These are phyloP conservation scores for Apodemia hepburni DNA, from an alignment of 2,888 invertebrate species.

Conservation along the genomic window DNA sequence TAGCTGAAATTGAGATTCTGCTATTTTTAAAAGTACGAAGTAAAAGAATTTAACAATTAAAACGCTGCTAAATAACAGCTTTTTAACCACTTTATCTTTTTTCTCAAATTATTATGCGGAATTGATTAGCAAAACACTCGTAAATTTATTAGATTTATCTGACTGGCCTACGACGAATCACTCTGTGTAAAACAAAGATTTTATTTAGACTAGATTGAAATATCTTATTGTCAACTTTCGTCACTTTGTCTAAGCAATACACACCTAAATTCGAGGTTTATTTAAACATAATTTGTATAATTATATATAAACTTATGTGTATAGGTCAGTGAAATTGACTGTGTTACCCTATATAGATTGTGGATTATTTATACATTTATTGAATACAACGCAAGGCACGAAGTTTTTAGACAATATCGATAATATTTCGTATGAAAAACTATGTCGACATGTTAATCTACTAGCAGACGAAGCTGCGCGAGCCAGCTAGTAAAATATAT, in stretches of 20 bases:
- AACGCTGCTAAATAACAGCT: background rate
- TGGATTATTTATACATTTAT: slow-evolving; percentile 50
- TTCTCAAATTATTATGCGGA: too few species aligned
- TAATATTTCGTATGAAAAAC: background rate
- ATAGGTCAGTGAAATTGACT: slow-evolving; percentile 74
- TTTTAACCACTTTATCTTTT: too few species aligned
- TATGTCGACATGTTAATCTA: too few species aligned
- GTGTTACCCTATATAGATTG: slow-evolving; percentile 62
- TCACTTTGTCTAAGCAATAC: slow-evolving; percentile 60
- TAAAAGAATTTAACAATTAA: background rate
- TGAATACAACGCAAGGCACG: slow-evolving; percentile 75
- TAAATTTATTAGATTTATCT: background rate
- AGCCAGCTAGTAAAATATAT: too few species aligned
- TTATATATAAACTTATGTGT: slow-evolving; percentile 51
- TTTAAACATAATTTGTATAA: slow-evolving; percentile 53
- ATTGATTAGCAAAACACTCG: background rate
- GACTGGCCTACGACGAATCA: slow-evolving; percentile 28
- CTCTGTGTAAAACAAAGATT: slow-evolving; percentile 46
- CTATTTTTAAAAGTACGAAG: background rate
- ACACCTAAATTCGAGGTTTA: slow-evolving; percentile 73
- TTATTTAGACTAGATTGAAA: slow-evolving; percentile 65
- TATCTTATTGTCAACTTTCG: slow-evolving; percentile 68
- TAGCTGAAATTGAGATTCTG: background rate
- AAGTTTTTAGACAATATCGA: slow-evolving; percentile 44
- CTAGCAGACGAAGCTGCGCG: too few species aligned